Evolutionary conservation across 2,797 vertebrate genomes (phyloP).

Genomic region (Myripristis jacobus): DNA sequence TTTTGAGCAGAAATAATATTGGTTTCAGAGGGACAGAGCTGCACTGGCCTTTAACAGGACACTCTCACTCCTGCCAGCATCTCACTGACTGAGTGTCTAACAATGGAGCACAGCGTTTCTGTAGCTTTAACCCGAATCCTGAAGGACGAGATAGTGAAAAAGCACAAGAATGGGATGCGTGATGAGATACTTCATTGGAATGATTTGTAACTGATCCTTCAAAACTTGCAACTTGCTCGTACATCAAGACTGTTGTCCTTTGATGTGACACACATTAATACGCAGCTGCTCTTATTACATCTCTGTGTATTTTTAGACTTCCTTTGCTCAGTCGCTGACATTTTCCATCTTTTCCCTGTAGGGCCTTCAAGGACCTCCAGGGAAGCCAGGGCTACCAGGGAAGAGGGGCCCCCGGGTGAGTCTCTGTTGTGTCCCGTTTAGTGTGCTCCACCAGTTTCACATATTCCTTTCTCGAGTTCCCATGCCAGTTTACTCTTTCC

Average conservation of each 20-base stretch:
- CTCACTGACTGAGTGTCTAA: conserved; percentile 16
- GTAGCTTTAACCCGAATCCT: conserved; percentile 18
- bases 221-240: background rate
- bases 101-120: background rate
- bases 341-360: conserved; percentile 64
- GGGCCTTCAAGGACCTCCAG: conserved; percentile 91
- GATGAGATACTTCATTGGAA: conserved; percentile 17
- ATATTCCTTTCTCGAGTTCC: conserved; percentile 2
- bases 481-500: background rate
- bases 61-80: conserved; percentile 44
- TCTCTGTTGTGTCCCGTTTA: conserved; percentile 26
- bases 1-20: conserved; percentile 58
- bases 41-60: conserved; percentile 51
- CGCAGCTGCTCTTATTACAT: conserved; percentile 5
- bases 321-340: conserved; percentile 43
- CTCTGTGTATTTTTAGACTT: conserved; percentile 8
- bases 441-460: conserved; percentile 18
- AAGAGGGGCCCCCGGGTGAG: conserved; percentile 94
- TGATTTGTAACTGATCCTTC: conserved; percentile 14
- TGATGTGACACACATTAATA: conserved; percentile 15
- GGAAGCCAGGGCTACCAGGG: conserved; percentile 90
- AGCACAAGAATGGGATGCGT: conserved; percentile 19
- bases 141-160: background rate
- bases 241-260: conserved; percentile 7
- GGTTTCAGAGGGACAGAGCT: conserved; percentile 40